phyloP scores from a whole-genome alignment of 2,113 vertebrate genomes.

The Symphodus melops region DNA sequence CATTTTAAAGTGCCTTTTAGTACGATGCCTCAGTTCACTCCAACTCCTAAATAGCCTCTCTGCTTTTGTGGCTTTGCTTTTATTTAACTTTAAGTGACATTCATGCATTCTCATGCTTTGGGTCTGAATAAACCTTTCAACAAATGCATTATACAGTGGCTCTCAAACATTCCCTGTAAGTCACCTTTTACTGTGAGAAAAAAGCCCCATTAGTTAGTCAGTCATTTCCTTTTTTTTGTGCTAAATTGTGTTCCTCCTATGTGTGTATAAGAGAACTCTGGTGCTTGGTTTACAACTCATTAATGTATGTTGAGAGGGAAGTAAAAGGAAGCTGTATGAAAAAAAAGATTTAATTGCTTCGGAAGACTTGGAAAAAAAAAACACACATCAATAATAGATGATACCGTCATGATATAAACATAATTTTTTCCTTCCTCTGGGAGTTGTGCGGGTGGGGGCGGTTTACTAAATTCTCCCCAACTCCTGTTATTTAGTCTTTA shows the following conservation, averaged over 20 bases:
- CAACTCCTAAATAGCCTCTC: neutral
- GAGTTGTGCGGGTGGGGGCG: no score
- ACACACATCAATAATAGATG: neutral
- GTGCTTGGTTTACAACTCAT: neutral
- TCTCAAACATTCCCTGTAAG: slow-evolving; percentile 18
- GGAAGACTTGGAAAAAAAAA: neutral
- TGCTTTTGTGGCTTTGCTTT: slow-evolving; percentile 5
- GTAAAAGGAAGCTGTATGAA: neutral
- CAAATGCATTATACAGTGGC: slow-evolving; percentile 49
- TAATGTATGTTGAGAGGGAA: neutral
- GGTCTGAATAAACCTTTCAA: slow-evolving; percentile 46
- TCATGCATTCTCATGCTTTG: slow-evolving; percentile 46
- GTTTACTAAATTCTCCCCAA: neutral
- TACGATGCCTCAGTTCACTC: slow-evolving; percentile 10
- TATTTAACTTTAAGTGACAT: slow-evolving; percentile 48
- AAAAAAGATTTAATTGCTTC: neutral
- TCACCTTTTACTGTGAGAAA: slow-evolving; percentile 1
- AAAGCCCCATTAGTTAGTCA: neutral
- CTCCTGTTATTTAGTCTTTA: neutral
- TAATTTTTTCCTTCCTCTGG: neutral
- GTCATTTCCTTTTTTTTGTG: slow-evolving; percentile 10
- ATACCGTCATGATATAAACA: neutral
- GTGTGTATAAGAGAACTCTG: slow-evolving; percentile 15
- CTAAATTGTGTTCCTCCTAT: neutral
- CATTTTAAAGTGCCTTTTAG: slow-evolving; percentile 14